These are phyloP conservation scores for Champsocephalus esox DNA, from an alignment of 2,797 vertebrate genomes.

Conservation along the genomic window DNA sequence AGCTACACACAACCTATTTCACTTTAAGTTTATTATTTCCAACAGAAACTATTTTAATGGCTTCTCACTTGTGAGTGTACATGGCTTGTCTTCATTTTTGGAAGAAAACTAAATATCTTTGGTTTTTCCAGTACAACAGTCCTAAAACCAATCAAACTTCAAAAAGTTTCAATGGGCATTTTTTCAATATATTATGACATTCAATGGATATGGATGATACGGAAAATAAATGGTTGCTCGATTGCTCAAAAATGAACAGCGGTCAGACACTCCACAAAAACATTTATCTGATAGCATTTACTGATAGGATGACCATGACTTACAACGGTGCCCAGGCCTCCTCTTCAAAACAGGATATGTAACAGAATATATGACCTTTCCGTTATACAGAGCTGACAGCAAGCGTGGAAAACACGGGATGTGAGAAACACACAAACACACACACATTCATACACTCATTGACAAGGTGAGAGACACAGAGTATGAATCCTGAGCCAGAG, in stretches of 20 bases:
- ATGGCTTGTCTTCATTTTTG: neutral
- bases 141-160: neutral
- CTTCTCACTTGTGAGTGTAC: neutral
- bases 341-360: conserved; percentile 71
- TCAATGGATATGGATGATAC: no score
- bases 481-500: conserved; percentile 27
- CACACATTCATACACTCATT: neutral
- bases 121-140: neutral
- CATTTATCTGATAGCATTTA: conserved; percentile 21
- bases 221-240: neutral
- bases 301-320: conserved; percentile 36
- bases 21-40: neutral
- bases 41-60: neutral
- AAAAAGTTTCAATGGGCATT: no score
- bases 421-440: conserved; percentile 18
- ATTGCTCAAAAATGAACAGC: neutral
- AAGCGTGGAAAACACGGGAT: conserved; percentile 13
- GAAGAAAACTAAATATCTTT: neutral
- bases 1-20: neutral
- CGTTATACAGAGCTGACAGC: conserved; percentile 36
- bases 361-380: conserved; percentile 58
- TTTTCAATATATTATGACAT: neutral
- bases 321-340: conserved; percentile 14
- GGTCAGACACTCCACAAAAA: no score
- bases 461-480: conserved; percentile 29